Base-by-base conservation (phyloP, 2,888 invertebrate genomes). In the Colletes collaris region DNA sequence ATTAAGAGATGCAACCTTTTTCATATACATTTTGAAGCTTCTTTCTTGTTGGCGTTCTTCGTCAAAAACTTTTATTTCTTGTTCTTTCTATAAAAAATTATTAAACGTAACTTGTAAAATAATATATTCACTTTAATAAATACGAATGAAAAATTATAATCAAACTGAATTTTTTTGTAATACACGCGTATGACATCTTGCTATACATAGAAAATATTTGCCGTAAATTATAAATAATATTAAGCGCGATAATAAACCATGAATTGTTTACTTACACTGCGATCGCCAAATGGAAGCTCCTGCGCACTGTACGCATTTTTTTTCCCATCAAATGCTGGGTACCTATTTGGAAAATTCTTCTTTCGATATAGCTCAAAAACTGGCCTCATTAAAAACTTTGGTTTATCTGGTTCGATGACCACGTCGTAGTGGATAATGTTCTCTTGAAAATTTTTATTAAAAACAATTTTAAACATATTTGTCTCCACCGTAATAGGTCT, bases 351-450 rank as follows among this genome's bases (percentile, higher is more conserved):
- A 86, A 94, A 95, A 70, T 92, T 70, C 77, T 88, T 86, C 4
- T 56, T 53, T 44, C 90, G 88, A 19, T 93, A 89, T 53, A 60
- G 79, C 72, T 92, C 89, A 81, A 95, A 95, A 0, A 94, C 95
- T 0, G 80, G 65, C 0, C 95, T 93, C 68, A 95, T 87, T 83
- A 96, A 93, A 85, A 95, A 95, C 86, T 96, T 96, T 0, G 97
- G 96, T 58, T 92, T 95, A 16, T 97, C 96, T 0, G 97, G 97
- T 0, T 91, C 93, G 50, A 97, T 94, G 0, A 93, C 94, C 0
- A 98, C 96, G 88, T 99, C 99, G 92, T 99, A 99, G 89, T 99
- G 98, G 89, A 94, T 93, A 0, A 94, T 94, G 0, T 60, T 46
- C 0, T 84, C 86, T 6, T 90, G 81, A 5, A 94, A 93, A 58